Evolutionary conservation across 64 coral and sea anemone species (phyloP).

Genomic region (Actinia equina): DNA sequence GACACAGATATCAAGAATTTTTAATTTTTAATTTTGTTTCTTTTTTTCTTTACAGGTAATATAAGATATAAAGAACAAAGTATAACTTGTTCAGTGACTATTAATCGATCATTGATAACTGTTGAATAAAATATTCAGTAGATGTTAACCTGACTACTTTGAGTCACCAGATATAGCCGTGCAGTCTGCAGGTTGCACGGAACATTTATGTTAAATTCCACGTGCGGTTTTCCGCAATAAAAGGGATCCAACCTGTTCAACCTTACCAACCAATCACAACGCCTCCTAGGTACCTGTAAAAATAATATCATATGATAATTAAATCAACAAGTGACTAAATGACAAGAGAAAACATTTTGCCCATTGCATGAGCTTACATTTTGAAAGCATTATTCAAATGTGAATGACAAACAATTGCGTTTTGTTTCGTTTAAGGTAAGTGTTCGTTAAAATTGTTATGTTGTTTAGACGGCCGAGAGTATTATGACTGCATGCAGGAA

Average conservation of each 20-base stretch:
- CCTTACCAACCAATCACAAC: neutral
- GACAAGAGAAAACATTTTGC: neutral
- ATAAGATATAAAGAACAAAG: too few species aligned
- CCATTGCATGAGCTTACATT: neutral
- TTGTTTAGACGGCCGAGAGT: too few species aligned
- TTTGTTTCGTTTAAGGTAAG: neutral
- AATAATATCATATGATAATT: neutral
- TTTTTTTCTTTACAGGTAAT: too few species aligned
- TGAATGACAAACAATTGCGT: neutral
- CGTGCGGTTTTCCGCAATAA: neutral
- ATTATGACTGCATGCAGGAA: too few species aligned
- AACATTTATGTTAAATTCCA: neutral
- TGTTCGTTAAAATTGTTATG: neutral
- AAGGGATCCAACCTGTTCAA: neutral
- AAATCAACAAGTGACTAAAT: neutral
- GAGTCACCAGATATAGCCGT: neutral
- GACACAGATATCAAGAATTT: too few species aligned
- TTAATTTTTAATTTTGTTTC: too few species aligned
- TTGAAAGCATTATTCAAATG: neutral
- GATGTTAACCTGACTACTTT: too few species aligned
- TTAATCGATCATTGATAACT: neutral
- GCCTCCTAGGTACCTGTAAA: neutral
- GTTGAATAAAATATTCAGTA: too few species aligned
- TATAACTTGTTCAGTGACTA: neutral
- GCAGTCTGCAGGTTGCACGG: neutral